Conservation (phyloP, 2,113 vertebrate species). For the Meleagris gallopavo region DNA sequence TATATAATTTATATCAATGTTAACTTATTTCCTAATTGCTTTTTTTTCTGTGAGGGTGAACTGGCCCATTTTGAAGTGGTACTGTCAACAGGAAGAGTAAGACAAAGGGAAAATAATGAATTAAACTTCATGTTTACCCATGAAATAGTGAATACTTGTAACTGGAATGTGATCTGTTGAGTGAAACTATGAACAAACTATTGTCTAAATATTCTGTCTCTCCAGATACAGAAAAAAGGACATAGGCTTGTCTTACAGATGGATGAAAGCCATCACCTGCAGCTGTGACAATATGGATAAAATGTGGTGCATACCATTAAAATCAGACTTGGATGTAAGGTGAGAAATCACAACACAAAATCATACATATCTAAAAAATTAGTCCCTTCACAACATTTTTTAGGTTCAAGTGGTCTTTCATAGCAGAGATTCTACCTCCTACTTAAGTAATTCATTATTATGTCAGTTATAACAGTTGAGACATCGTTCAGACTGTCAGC, state of each 20-base stretch:
- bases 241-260: slow-evolving; percentile 43
- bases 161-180: background rate
- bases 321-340: slow-evolving; percentile 18
- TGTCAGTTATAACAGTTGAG: too few relatives aligned
- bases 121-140: background rate
- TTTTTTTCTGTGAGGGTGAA: background rate
- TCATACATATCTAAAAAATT: background rate
- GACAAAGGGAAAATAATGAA: background rate
- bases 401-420: too few relatives aligned
- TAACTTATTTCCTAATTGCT: background rate
- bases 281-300: slow-evolving; percentile 43
- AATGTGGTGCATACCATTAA: slow-evolving; percentile 42
- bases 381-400: background rate
- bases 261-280: slow-evolving; percentile 33
- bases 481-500: too few relatives aligned
- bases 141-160: background rate
- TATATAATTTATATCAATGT: background rate
- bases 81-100: background rate
- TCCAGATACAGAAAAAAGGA: slow-evolving; percentile 35
- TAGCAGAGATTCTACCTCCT: too few relatives aligned
- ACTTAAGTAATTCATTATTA: too few relatives aligned
- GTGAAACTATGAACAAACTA: background rate
- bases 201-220: slow-evolving; percentile 45
- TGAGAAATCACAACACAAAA: background rate
- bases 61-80: background rate